Percentiles rank a stretch among this genome's conserved stretches.
phyloP scores from a whole-genome alignment of 2,888 invertebrate species.

The Anodontia alba region DNA sequence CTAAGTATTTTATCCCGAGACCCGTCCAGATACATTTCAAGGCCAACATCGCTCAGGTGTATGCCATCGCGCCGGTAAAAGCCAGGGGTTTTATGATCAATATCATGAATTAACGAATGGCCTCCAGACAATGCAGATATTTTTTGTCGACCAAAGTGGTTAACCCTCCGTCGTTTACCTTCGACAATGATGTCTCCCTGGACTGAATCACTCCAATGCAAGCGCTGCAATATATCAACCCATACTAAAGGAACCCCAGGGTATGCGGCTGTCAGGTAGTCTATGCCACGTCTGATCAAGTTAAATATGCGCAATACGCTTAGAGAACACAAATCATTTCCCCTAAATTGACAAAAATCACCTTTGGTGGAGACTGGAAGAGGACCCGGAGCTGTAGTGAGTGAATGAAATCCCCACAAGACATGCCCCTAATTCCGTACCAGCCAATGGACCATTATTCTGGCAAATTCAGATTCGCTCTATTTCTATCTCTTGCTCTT shows the following conservation, averaged over 20 bases:
- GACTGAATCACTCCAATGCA: no score
- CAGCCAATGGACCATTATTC: neutral
- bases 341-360: no score
- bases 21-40: slow-evolving; percentile 1
- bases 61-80: neutral
- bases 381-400: no score
- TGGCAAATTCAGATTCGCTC: neutral
- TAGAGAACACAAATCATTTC: no score
- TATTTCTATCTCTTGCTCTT: neutral
- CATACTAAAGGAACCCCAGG: no score
- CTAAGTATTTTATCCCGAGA: neutral
- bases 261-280: no score
- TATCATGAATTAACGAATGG: neutral
- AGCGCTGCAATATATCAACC: no score
- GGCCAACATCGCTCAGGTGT: neutral
- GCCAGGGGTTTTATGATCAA: slow-evolving; percentile 1
- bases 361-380: no score
- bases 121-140: neutral
- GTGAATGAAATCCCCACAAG: neutral
- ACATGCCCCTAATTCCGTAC: neutral
- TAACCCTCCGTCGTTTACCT: neutral
- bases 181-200: no score
- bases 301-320: no score
- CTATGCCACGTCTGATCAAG: no score
- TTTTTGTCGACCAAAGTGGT: slow-evolving; percentile 13